These are phyloP conservation scores for Axea sp. DNA, from an alignment of 2,888 invertebrate genomes.

Conservation along the genomic window DNA sequence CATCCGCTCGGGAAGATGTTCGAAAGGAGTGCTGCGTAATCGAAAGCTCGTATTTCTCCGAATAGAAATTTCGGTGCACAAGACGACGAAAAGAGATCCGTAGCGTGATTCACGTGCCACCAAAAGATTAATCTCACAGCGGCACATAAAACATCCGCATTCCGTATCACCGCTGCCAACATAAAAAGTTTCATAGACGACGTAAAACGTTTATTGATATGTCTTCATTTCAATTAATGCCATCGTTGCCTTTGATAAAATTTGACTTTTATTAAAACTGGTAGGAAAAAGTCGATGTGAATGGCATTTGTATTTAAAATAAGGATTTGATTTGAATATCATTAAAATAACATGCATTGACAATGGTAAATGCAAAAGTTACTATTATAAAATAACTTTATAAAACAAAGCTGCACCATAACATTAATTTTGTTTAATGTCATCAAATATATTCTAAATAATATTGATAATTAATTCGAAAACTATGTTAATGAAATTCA, in stretches of 20 bases:
- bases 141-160: conserved; percentile 58
- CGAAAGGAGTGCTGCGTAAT: conserved; percentile 60
- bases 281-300: background rate
- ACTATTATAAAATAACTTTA: no score
- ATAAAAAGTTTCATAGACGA: conserved; percentile 43
- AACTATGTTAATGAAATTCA: no score
- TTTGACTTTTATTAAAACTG: conserved; percentile 5
- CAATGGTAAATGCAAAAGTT: no score
- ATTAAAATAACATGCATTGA: no score
- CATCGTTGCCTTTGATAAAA: conserved; percentile 6
- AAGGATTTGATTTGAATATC: no score
- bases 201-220: conserved; percentile 51
- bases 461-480: no score
- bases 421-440: no score
- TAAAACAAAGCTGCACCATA: no score
- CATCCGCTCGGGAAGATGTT: conserved; percentile 57
- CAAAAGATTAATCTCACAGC: conserved; percentile 45
- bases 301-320: no score
- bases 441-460: no score
- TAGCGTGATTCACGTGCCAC: conserved; percentile 45
- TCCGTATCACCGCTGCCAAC: conserved; percentile 30
- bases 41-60: conserved; percentile 58
- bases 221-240: conserved; percentile 46
- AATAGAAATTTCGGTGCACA: conserved; percentile 50
- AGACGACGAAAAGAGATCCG: conserved; percentile 40